Base-by-base conservation (phyloP, 2,888 invertebrate species). In the Crematogaster levior region DNA sequence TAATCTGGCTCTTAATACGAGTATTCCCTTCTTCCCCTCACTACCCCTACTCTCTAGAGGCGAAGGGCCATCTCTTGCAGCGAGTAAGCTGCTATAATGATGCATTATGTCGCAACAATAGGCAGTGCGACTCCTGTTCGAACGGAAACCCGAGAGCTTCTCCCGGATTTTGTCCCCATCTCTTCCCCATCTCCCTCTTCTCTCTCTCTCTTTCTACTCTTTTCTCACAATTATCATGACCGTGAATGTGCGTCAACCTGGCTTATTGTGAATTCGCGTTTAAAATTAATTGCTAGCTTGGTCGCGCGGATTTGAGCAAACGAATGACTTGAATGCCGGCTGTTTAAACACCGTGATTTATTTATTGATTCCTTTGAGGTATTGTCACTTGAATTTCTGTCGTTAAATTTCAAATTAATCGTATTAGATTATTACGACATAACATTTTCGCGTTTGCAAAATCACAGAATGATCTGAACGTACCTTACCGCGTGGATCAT, bases 281-380 rank as follows among this genome's bases (percentile, higher is more conserved):
- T 77, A 80, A 87, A 87, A 87, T 86, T 86, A 87, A 86, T 86
- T 86, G 63, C 84, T 58, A 68, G 12, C 43, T 46, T 66, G 60
- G 56, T 65, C 46, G 46, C 46, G 37, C 63, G 80, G 48, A 77
- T 82, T 66, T 48, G 48, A 60, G 24, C 30, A 60, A 51, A 66
- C 58, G 77, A 77, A 77, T 58, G 48, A 43, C n/a, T 24, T 46
- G 40, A 24, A 66, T 53, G 12, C 56, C 34, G 15, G 70, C 68
- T 61, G 68, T 66, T 77, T 77, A 79, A 79, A 34, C 56, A 70
- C 43, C 12, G 34, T 68, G 56, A 68, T 58, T 68, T 46, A 70
- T 70, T 79, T 70, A 79, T 68, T 43, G 68, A 68, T 66, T 43
- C 18, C 30, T 43, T 77, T 30, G 43, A 46, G 12, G 21, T 34